These are phyloP conservation scores for Coreoperca whiteheadi DNA, from an alignment of 2,113 vertebrate genomes.

Conservation along the genomic window DNA sequence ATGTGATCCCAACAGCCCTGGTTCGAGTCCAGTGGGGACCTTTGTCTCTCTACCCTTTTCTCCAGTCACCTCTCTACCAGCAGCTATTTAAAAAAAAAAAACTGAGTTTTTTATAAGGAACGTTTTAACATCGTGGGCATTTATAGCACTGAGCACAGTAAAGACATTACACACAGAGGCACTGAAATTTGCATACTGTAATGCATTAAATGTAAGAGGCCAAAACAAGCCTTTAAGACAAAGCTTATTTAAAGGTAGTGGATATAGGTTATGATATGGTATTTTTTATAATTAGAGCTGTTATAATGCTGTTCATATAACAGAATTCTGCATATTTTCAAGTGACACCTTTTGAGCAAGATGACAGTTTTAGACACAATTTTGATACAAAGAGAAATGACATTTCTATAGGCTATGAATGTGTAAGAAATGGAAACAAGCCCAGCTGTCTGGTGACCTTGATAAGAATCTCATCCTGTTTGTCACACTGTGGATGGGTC, in stretches of 20 bases:
- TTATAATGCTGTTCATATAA: background rate
- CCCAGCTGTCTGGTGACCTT: conserved; percentile 47
- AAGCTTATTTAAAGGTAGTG: background rate
- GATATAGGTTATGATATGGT: background rate
- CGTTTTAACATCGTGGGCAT: background rate
- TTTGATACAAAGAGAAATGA: conserved; percentile 13
- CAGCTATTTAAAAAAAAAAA: no score
- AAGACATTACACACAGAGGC: background rate
- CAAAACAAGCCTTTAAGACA: background rate
- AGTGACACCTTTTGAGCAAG: background rate
- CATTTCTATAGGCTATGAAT: conserved; percentile 28
- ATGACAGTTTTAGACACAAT: background rate
- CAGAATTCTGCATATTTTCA: background rate
- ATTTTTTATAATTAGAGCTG: background rate
- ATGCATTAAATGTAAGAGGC: background rate
- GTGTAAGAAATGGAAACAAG: conserved; percentile 38
- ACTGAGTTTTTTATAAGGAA: background rate
- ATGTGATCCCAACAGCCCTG: background rate
- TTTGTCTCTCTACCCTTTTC: background rate
- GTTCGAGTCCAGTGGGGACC: background rate
- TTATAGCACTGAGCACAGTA: background rate
- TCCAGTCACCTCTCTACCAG: background rate
- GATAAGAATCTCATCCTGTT: conserved; percentile 65
- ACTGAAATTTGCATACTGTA: background rate
- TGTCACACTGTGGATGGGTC: conserved; percentile 21